phyloP scores from a whole-genome alignment of 37 sponge, comb jelly and placozoan genomes.

The Oscarella lobularis region DNA sequence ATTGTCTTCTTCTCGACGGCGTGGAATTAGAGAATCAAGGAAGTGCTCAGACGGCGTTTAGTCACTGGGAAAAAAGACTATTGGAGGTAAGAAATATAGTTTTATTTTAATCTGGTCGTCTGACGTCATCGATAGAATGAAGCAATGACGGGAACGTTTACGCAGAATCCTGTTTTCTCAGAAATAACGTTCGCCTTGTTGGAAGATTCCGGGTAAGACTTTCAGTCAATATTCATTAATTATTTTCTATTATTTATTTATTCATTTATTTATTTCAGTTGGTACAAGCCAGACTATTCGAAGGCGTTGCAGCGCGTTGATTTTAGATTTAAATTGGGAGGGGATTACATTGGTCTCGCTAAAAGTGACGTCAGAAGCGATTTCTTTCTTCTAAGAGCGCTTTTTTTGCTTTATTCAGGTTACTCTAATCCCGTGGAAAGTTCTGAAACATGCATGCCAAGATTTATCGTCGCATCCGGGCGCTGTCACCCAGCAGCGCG shows the following conservation, averaged over 20 bases:
- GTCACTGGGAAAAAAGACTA: constrained; percentile 33
- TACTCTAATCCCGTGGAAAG: no score
- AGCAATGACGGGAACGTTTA: constrained; percentile 21
- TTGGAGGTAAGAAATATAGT: constrained; percentile 28
- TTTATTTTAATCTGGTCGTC: no score
- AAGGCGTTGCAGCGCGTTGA: no score
- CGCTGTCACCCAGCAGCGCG: no score
- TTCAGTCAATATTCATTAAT: no score
- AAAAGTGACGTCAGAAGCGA: no score
- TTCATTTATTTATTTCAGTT: constrained; percentile 13
- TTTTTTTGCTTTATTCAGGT: no score
- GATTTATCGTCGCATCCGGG: no score
- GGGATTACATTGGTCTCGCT: no score
- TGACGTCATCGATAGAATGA: constrained; percentile 45
- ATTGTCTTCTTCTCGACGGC: constrained; percentile 25
- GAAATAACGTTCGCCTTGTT: constrained; percentile 45
- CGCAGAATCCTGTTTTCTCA: constrained; percentile 6
- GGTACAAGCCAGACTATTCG: constrained; percentile 57
- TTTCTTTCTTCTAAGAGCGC: no score
- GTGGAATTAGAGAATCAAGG: constrained; percentile 41
- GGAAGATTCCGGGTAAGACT: constrained; percentile 53
- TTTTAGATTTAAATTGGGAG: no score
- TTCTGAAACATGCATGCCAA: no score
- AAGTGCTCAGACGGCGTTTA: not conserved
- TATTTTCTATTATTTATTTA: not conserved